Percentiles rank a stretch among this genome's conserved stretches.
phyloP scores from a whole-genome alignment of 2,113 vertebrate species.

The Pituophis catenifer region DNA sequence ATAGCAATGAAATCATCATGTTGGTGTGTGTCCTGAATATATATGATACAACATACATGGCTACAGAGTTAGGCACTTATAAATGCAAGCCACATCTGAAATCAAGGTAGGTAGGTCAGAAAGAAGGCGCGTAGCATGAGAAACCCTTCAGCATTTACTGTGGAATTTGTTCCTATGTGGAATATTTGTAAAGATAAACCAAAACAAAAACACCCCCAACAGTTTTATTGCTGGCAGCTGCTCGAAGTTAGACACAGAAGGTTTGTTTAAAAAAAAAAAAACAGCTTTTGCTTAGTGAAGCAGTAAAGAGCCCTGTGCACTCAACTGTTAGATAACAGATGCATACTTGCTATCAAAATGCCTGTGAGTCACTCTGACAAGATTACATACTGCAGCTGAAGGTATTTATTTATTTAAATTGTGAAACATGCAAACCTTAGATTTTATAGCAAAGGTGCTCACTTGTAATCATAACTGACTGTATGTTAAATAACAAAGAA shows the following conservation, averaged over 20 bases:
- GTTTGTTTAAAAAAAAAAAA: neutral
- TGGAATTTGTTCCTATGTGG: neutral
- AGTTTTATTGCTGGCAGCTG: constrained; percentile 11
- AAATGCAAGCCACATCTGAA: neutral
- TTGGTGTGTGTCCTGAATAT: neutral
- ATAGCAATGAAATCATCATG: neutral
- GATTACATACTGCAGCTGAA: constrained; percentile 1
- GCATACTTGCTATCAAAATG: neutral
- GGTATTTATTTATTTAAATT: neutral
- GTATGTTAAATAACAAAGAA: neutral
- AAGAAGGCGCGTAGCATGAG: neutral
- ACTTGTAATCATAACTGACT: neutral
- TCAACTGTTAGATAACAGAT: constrained; percentile 11
- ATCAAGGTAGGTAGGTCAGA: neutral
- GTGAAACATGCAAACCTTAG: neutral
- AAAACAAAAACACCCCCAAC: neutral
- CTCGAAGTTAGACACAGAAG: constrained; percentile 1
- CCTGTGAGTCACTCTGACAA: constrained; percentile 8
- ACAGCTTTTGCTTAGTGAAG: constrained; percentile 24
- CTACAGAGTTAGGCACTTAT: neutral
- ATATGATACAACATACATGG: neutral
- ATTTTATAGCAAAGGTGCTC: neutral
- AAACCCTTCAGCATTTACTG: neutral
- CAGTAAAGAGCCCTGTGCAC: constrained; percentile 9
- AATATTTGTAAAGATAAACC: neutral